Base-by-base conservation (phyloP, 2,113 vertebrate genomes). In the Heterocephalus glaber region DNA sequence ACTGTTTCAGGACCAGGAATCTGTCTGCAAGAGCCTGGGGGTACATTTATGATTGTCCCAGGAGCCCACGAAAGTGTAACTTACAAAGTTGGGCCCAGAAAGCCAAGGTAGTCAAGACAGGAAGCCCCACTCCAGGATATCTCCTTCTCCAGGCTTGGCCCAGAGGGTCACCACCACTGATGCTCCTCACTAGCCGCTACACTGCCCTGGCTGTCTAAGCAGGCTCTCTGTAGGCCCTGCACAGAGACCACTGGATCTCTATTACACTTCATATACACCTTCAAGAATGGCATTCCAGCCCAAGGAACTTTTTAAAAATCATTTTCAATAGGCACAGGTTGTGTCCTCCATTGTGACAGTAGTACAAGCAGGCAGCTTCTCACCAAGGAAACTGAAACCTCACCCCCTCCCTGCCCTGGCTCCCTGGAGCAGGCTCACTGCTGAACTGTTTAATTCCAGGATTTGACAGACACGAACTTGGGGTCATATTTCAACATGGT, bases 161-260 rank as follows among this genome's bases (percentile, higher is more conserved):
- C 76, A 79, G 35, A 38, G 10, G 47, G 58, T 65, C 65, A 82
- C 8, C 2, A 10, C 1, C 1, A 12, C 19, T 2, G 12, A 58
- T 9, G 0, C 0, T 5, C 16, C n/a, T n/a, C n/a, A n/a, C 44
- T 10, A 28, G 17, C 11, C 17, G 3, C 1, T 16, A 9, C 7
- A 19, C 35, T 24, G 54, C 35, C 14, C 11, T 89, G 60, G 3
- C 41, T 70, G 1, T 28, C 28, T 4, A n/a, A 68, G 60, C 28
- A 41, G 22, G 35, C 11, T 60, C 24, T 81, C 70, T 52, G 47
- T 28, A 49, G 33, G 74, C 7, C 16, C 41, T 77, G 58, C 13
- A 3, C 7, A 12, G 70, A 20, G 52, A 13, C 17, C 84, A 66
- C 56, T n/a, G 47, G 41, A 16, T 77, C 56, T 68, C 7, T 6